Conservation (phyloP, 2,888 invertebrate genomes). For the Macrophya annulata region DNA sequence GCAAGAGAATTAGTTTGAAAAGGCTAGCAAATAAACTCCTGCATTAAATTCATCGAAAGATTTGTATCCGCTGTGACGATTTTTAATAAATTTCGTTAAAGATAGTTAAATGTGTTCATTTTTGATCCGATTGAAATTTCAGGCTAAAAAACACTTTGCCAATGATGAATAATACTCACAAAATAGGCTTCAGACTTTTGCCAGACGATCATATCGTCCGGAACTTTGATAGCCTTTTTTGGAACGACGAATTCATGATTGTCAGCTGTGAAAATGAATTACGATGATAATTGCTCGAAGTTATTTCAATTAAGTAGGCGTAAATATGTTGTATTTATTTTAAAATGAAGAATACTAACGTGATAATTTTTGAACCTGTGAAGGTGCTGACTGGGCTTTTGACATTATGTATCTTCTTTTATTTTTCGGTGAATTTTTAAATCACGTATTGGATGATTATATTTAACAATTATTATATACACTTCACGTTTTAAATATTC, state of each 20-base stretch:
- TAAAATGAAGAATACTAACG: conserved; percentile 14
- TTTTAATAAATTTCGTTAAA: neutral
- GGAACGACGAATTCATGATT: conserved; percentile 86
- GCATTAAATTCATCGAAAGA: neutral
- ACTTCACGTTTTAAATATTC: neutral
- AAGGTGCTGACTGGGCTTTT: neutral
- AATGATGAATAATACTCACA: conserved; percentile 78
- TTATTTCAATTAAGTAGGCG: neutral
- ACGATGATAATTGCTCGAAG: neutral
- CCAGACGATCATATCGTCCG: conserved; percentile 90
- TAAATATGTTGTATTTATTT: neutral
- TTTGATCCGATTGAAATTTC: neutral
- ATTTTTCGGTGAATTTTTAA: neutral
- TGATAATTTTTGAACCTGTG: conserved; percentile 36
- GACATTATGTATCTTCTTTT: conserved; percentile 11
- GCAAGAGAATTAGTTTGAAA: neutral
- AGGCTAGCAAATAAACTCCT: neutral
- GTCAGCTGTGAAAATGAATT: conserved; percentile 71
- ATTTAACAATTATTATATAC: neutral
- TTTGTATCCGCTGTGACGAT: neutral
- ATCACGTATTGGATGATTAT: neutral
- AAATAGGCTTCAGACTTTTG: conserved; percentile 93
- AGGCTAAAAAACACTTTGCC: neutral
- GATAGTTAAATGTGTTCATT: neutral
- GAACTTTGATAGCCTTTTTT: conserved; percentile 84